Base-by-base conservation (phyloP, 1,140 invertebrate species). In the Delia radicum region DNA sequence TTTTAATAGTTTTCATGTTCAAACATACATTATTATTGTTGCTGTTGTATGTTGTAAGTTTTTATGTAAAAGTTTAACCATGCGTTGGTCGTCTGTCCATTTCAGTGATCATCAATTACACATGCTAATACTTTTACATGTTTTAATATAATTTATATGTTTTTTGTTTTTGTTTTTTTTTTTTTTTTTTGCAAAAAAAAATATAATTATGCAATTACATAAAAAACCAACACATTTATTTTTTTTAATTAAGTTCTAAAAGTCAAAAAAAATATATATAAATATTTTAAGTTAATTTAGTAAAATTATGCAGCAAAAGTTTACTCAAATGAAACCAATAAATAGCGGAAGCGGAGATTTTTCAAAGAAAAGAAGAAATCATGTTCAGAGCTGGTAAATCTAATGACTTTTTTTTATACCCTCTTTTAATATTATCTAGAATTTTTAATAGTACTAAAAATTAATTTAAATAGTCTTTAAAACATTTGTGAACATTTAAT, bases 1-100 rank as follows among this genome's bases (percentile, higher is more conserved):
- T 69, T 69, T 69, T 69, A 69, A 69, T 69, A 69, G 65, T 69
- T 69, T 69, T 69, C 65, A 69, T 69, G 65, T 69, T 33, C 18
- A 33, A 18, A 24, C 26, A 21, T 55, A 21, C 18, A 55, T 55
- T 7, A 18, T 63, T 63, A 21, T 69, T 21, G 65, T 69, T 69
- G 24, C 1, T 63, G 24, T 65, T 55, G 10, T 8, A 24, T 5
- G 62, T 69, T 69, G 24, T 69, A 69, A 33, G 29, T 69, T 37
- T 63, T 69, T 10, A 69, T 69, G 31, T 3, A 21, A 55, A 55
- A 55, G 48, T 55, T 55, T 55, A 55, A 24, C 6, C 48, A 55
- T 55, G 48, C 48, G 48, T 55, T 55, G 48, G 18, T 55, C 18
- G 65, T 33, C n/a, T 21, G 18, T 69, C 31, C n/a, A 37, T 24